Conservation (phyloP, 30 jellyfish, hydroid and myxozoan species). For the Catostylus mosaicus region DNA sequence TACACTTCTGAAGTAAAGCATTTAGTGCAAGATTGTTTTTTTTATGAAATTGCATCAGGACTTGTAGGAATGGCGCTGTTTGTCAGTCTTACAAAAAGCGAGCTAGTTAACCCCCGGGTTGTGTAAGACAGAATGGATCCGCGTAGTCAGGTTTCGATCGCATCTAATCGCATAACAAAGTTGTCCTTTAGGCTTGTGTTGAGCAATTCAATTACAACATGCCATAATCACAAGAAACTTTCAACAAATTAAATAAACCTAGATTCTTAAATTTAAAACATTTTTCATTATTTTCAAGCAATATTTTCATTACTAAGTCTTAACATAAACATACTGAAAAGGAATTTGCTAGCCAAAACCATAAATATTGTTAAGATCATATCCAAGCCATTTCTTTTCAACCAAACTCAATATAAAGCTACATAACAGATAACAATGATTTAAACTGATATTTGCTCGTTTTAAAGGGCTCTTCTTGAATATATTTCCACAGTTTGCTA, state of each 20-base stretch:
- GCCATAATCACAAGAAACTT: neutral
- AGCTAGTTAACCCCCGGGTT: too few species aligned
- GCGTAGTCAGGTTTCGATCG: too few species aligned
- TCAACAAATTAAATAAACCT: neutral
- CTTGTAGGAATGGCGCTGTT: too few species aligned
- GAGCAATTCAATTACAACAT: neutral
- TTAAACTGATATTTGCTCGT: neutral
- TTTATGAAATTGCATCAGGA: too few species aligned
- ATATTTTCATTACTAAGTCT: neutral
- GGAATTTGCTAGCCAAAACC: constrained; percentile 12
- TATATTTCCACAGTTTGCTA: neutral
- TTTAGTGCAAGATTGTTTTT: too few species aligned
- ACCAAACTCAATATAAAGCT: neutral
- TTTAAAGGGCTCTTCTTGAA: neutral
- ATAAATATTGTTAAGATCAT: neutral
- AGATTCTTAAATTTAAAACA: neutral
- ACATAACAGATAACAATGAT: neutral
- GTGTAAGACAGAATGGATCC: too few species aligned
- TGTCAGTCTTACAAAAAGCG: too few species aligned
- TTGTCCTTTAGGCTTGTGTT: neutral
- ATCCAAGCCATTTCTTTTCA: constrained; percentile 19
- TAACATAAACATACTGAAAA: neutral
- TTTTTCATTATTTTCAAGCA: neutral
- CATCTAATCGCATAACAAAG: too few species aligned
- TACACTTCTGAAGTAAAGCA: too few species aligned